Base-by-base conservation (phyloP, 2,888 invertebrate species). In the Julus scanicus region DNA sequence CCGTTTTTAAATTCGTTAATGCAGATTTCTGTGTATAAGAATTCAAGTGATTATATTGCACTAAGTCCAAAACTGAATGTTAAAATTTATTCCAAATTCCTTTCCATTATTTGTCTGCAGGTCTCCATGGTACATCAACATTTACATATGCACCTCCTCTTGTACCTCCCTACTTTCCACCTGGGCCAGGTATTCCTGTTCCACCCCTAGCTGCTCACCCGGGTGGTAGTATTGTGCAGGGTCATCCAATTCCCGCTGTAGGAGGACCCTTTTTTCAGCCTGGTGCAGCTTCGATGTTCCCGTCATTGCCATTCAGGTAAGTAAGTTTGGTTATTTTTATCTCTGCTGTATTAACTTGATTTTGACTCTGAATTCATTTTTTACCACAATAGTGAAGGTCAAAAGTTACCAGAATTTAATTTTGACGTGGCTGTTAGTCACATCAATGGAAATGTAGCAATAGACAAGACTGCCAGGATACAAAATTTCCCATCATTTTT, bases 321-420 rank as follows among this genome's bases (percentile, higher is more conserved):
- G 37, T 39, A n/a, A 9, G 49, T 13, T 20, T 85, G 17, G 11
- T 8, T 29, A 29, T 29, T 40, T 85, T 85, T n/a, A 39, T n/a
- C 86, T 17, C 8, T 29, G 20, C 11, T 29, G n/a, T 20, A 11
- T 63, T 20, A 5, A n/a, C 29, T 80, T 1, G 15, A 11, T 29
- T 71, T 6, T 71, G 5, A 13, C n/a, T n/a, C 3, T 37, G 0
- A 13, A 29, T 80, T 71, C 57, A 17, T 86, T 11, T 13, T 53
- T 57, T 57, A n/a, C 29, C n/a, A 29, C 37, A 90, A 89, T 91
- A 92, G 90, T 89, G 92, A 91, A 89, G 92, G 92, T 3, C 91
- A 92, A 84, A 92, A 92, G 89, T 89, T 93, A 13, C 91, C 92
- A 20, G 92, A 93, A 89, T 92, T 92, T 88, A 57, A 89, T 84